Conservation (phyloP, 2,113 vertebrate species). For the Diglossa brunneiventris region DNA sequence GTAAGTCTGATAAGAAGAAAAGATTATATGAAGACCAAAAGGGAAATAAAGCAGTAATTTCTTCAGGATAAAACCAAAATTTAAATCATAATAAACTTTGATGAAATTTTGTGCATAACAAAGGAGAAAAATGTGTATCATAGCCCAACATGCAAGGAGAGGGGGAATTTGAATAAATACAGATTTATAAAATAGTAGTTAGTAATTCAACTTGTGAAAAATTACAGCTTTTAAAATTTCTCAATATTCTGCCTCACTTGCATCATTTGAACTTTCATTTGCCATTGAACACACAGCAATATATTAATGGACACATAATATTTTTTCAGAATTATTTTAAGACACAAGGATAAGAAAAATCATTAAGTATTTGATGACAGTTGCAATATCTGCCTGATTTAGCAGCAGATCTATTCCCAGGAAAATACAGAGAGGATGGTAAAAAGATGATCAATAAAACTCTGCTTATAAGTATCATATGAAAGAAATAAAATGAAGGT, state of each 20-base stretch:
- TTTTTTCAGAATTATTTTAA: slow-evolving; percentile 35
- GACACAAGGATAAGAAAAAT: slow-evolving; percentile 33
- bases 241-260: neutral
- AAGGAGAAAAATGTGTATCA: neutral
- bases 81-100: neutral
- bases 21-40: neutral
- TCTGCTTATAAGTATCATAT: neutral
- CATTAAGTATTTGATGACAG: slow-evolving; percentile 45
- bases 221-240: slow-evolving; percentile 12
- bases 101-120: neutral
- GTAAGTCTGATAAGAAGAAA: neutral
- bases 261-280: slow-evolving; percentile 48
- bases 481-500: slow-evolving; percentile 27
- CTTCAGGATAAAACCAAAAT: neutral
- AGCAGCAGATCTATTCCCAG: slow-evolving; percentile 17
- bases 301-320: slow-evolving; percentile 20
- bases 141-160: neutral
- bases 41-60: neutral
- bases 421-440: neutral
- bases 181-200: neutral
- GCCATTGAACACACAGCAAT: slow-evolving; percentile 29
- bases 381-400: slow-evolving; percentile 38
- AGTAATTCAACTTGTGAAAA: neutral
- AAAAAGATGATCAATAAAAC: slow-evolving; percentile 48
- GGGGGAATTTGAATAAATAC: neutral